Base-by-base conservation (phyloP, 1,140 invertebrate species). In the Gryllus bimaculatus region DNA sequence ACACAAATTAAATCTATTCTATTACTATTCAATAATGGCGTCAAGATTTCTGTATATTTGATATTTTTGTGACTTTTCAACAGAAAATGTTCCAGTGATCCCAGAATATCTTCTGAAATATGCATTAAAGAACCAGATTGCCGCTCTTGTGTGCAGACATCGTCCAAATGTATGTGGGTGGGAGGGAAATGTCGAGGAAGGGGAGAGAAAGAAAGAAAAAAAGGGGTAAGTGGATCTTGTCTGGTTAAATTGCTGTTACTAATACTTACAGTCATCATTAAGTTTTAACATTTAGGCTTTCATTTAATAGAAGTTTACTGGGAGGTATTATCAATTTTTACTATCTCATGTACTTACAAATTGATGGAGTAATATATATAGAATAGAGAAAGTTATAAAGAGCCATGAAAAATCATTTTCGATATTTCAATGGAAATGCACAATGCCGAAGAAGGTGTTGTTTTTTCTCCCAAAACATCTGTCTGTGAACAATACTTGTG, bases 121-220 rank as follows among this genome's bases (percentile, higher is more conserved):
- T 94, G 93, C 85, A 88, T 89, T 78, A 87, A 89, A 26, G 86
- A 92, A 48, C 88, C 85, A 18, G 91, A 92, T 80, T 96, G 94
- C 84, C 85, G 90, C 0, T 91, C 92, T 7, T 96, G 95, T 83
- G 88, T 94, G 3, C 90, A 93, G 78, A 94, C 92, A 5, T 91
- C 91, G 7, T 91, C 90, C 76, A 89, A 90, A 21, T 96, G 95
- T 86, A 90, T 93, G 0, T 96, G 94, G 93, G 96, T 94, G 84
- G 85, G 86, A 10, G 54, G 54, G 18, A 66, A 66, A 66, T 66
- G 54, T 18, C 54, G 54, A 39, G 26, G 26, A 39, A 39, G 26
- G 26, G 26, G 26, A 39, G 26, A 39, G 26, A 13, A 66, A 7
- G 54, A 66, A 66, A 66, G 54, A 7, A 13, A 66, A 66, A 66